These are phyloP conservation scores for Caerostris darwini DNA, from an alignment of 1,140 invertebrate genomes.

Conservation along the genomic window DNA sequence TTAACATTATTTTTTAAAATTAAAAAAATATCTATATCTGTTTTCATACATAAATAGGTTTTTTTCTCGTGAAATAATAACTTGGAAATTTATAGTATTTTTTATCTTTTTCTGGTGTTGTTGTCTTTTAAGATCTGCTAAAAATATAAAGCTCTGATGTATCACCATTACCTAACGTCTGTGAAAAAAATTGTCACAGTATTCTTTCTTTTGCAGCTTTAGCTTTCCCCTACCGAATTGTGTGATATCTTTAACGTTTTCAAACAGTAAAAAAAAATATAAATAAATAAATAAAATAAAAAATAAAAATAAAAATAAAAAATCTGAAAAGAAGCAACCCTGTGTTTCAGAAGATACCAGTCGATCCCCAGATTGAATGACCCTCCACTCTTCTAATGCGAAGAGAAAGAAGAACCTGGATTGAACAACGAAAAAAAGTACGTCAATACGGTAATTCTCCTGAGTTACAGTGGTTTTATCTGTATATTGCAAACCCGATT, in stretches of 20 bases:
- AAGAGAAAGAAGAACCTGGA: background rate
- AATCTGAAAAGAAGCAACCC: background rate
- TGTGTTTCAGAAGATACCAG: background rate
- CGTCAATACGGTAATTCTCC: conserved; percentile 10
- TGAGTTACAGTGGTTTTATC: background rate
- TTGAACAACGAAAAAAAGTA: background rate
- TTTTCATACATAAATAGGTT: too few species aligned
- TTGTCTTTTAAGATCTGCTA: too few species aligned
- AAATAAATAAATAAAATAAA: background rate
- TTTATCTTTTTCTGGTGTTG: too few species aligned
- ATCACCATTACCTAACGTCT: too few species aligned
- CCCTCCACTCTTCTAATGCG: background rate
- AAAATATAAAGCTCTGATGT: too few species aligned
- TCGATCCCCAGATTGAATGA: conserved; percentile 9
- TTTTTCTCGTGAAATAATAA: too few species aligned
- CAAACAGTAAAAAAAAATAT: background rate
- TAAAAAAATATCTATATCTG: too few species aligned
- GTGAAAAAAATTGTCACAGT: too few species aligned
- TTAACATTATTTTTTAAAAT: too few species aligned
- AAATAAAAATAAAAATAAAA: background rate
- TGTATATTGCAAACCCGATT: too few species aligned
- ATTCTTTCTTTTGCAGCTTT: too few species aligned
- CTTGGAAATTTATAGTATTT: too few species aligned
- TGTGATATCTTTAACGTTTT: background rate
- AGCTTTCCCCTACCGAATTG: background rate